Evolutionary conservation across 2,797 vertebrate genomes (phyloP).

Genomic region (Chaetodon trifasciatus): DNA sequence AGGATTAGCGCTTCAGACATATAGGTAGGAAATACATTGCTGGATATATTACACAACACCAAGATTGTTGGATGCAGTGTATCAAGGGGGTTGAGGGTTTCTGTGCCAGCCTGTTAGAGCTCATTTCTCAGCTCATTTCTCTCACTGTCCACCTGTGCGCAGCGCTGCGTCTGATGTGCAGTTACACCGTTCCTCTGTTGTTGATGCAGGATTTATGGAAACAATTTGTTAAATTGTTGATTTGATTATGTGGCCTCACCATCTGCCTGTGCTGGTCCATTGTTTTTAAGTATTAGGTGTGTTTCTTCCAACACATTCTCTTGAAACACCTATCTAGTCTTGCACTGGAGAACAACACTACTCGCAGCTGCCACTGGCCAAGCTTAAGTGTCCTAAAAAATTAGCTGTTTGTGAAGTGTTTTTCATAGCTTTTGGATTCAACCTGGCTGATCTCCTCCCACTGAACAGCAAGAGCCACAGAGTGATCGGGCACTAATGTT

Average conservation of each 20-base stretch:
- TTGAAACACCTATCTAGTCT: not conserved
- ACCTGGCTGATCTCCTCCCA: not conserved
- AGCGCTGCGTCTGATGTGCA: not conserved
- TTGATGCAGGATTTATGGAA: not conserved
- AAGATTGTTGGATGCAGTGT: not conserved
- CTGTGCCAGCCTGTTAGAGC: constrained; percentile 1
- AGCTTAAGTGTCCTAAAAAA: not conserved
- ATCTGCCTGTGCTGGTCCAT: not conserved
- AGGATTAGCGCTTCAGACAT: not conserved
- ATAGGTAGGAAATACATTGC: not conserved
- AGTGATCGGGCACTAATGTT: not conserved
- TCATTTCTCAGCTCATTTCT: not conserved
- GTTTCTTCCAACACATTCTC: no score
- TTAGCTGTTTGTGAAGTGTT: not conserved
- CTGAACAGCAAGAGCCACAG: not conserved
- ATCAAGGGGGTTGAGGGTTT: not conserved
- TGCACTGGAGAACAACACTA: not conserved
- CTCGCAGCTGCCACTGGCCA: not conserved
- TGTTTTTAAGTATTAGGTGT: not conserved
- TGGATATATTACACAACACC: not conserved
- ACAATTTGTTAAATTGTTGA: not conserved
- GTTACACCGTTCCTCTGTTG: not conserved
- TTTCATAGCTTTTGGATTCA: not conserved
- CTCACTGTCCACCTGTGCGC: not conserved
- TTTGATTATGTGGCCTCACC: not conserved